phyloP scores from a whole-genome alignment of 92 coral and sea anemone genomes.

The Siderastrea radians region DNA sequence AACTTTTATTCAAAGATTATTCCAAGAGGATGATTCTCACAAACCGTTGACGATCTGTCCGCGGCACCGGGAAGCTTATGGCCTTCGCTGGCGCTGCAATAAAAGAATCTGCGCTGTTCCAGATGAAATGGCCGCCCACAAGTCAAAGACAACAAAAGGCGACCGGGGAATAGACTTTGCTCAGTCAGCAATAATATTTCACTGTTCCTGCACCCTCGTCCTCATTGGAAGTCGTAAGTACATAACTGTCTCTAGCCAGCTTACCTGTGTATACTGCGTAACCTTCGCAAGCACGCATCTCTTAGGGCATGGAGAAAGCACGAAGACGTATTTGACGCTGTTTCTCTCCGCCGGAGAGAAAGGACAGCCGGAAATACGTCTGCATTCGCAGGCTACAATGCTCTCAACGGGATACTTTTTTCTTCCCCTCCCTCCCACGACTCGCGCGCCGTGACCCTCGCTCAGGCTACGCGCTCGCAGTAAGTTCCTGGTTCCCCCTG shows the following conservation, averaged over 20 bases:
- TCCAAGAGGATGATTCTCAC: conserved; percentile 24
- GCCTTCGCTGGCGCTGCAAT: conserved; percentile 49
- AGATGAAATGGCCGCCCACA: conserved; percentile 42
- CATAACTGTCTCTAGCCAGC: background rate
- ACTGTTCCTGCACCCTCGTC: conserved; percentile 23
- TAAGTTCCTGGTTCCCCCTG: background rate
- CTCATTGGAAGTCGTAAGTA: conserved; percentile 64
- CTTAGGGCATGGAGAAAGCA: too few relatives aligned
- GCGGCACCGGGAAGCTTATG: conserved; percentile 46
- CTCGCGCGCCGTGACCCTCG: too few relatives aligned
- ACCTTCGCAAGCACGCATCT: too few relatives aligned
- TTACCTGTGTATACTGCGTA: too few relatives aligned
- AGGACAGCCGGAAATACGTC: too few relatives aligned
- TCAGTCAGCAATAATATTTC: conserved; percentile 30
- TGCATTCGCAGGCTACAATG: too few relatives aligned
- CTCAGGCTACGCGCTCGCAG: background rate
- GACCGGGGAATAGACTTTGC: conserved; percentile 48
- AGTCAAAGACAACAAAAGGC: conserved; percentile 34
- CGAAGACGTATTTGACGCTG: background rate
- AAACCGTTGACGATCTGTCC: conserved; percentile 22
- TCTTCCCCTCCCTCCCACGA: too few relatives aligned
- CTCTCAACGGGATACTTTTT: too few relatives aligned
- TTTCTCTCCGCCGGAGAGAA: too few relatives aligned
- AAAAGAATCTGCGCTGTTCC: conserved; percentile 27
- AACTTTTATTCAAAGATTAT: conserved; percentile 20